Percentiles rank a stretch among this genome's conserved stretches.
These are phyloP conservation scores for Siniperca scherzeri DNA, from an alignment of 2,797 vertebrate genomes.

Conservation along the genomic window DNA sequence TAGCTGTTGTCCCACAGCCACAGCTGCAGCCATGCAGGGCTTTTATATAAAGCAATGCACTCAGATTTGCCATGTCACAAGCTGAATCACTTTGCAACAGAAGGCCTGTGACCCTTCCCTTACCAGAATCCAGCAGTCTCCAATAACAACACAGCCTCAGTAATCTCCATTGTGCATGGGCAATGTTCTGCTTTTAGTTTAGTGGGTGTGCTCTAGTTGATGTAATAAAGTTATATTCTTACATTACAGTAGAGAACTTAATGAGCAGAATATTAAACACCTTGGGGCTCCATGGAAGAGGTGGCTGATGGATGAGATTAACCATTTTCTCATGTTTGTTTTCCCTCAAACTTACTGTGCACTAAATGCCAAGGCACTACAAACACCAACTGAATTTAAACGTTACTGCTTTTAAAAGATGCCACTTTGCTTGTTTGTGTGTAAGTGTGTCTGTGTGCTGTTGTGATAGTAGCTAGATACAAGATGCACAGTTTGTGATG, in stretches of 20 bases:
- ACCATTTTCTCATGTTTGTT: background rate
- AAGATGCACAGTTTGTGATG: background rate
- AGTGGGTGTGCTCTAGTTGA: background rate
- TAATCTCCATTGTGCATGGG: constrained; percentile 29
- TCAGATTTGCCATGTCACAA: constrained; percentile 61
- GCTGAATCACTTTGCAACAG: constrained; percentile 58
- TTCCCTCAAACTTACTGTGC: background rate
- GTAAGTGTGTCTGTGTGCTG: background rate
- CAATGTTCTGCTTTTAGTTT: constrained; percentile 23
- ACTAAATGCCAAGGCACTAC: background rate
- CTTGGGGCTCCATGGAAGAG: background rate
- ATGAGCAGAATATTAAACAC: background rate
- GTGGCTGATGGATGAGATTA: background rate
- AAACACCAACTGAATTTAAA: background rate
- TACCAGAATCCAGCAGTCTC: constrained; percentile 17
- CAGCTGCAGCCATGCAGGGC: constrained; percentile 33
- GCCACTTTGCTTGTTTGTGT: background rate
- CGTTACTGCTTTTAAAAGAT: background rate
- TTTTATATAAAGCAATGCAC: constrained; percentile 53
- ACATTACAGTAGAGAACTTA: background rate
- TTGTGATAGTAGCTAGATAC: background rate
- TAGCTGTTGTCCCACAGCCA: constrained; percentile 43
- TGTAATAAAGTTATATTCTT: background rate
- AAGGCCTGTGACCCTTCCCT: constrained; percentile 40
- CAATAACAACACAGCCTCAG: constrained; percentile 32